Evolutionary conservation across 2,797 vertebrate species (phyloP).

Genomic region (Ambastaia sidthimunki): DNA sequence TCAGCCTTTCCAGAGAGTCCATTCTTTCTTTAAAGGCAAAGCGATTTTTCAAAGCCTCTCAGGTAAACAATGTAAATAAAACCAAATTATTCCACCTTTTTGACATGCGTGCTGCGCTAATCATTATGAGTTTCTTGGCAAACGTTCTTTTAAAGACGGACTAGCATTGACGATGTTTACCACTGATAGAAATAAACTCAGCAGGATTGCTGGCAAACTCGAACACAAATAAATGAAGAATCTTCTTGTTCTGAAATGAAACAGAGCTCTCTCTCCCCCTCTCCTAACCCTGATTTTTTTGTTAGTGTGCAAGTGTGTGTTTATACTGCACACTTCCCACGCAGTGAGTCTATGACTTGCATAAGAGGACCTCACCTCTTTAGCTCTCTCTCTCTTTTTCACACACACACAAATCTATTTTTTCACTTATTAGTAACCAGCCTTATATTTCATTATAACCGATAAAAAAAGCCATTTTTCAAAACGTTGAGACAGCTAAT

Average conservation of each 20-base stretch:
- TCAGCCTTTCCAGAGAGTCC: background rate
- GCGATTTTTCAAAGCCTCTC: background rate
- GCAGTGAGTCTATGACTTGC: constrained; percentile 78
- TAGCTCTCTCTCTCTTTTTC: constrained; percentile 45
- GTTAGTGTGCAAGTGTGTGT: constrained; percentile 32
- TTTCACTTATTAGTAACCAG: constrained; percentile 31
- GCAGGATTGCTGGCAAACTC: constrained; percentile 43
- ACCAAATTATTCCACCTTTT: constrained; percentile 24
- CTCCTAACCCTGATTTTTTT: constrained; percentile 37
- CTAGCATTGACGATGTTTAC: background rate
- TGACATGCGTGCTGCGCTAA: background rate
- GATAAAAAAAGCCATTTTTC: constrained; percentile 26
- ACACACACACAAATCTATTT: constrained; percentile 18
- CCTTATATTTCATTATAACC: constrained; percentile 14
- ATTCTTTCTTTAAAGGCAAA: background rate
- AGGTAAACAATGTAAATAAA: constrained; percentile 17
- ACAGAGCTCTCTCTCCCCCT: constrained; percentile 37
- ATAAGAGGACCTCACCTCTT: constrained; percentile 80
- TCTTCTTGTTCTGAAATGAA: constrained; percentile 44
- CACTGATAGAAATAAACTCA: background rate
- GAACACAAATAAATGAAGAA: constrained; percentile 38
- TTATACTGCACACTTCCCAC: constrained; percentile 59
- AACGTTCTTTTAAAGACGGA: constrained; percentile 14
- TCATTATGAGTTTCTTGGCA: background rate
- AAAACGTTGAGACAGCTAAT: constrained; percentile 8